phyloP scores from a whole-genome alignment of 2,888 invertebrate genomes.

The Diaprepes abbreviatus region DNA sequence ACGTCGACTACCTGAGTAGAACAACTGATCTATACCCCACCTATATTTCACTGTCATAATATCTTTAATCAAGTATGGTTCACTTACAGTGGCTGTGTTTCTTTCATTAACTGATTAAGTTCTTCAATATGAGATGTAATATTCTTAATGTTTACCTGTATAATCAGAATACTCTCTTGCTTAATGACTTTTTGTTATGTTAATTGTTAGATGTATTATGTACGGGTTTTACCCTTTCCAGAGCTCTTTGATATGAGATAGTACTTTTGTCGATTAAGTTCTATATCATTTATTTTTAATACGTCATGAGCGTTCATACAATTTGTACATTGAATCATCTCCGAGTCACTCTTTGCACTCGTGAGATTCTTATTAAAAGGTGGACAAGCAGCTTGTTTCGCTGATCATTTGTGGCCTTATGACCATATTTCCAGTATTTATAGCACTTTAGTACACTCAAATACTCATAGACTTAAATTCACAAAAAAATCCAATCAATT shows the following conservation, averaged over 20 bases:
- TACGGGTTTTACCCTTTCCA: neutral
- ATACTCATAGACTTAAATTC: too few relatives aligned
- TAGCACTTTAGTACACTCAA: slow-evolving; percentile 31
- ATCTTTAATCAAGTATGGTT: slow-evolving; percentile 15
- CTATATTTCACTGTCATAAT: neutral
- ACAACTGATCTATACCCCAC: neutral
- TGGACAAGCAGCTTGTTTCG: neutral
- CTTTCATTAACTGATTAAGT: neutral
- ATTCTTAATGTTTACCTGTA: slow-evolving; percentile 4
- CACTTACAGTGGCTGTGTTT: neutral
- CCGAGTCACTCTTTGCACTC: neutral
- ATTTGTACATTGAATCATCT: neutral
- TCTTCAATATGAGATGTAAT: neutral
- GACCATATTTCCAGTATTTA: slow-evolving; percentile 36
- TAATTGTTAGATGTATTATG: slow-evolving; percentile 1
- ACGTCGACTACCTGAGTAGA: too few relatives aligned
- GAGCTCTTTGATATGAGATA: too few relatives aligned
- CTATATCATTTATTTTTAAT: slow-evolving; percentile 12
- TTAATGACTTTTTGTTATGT: too few relatives aligned
- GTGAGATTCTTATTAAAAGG: neutral
- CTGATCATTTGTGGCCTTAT: slow-evolving; percentile 23
- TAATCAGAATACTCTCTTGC: neutral
- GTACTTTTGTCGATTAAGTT: neutral
- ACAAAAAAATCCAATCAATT: too few relatives aligned
- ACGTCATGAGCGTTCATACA: slow-evolving; percentile 10